These are phyloP conservation scores for Antrozous pallidus DNA, from an alignment of 2,797 vertebrate genomes.

Conservation along the genomic window DNA sequence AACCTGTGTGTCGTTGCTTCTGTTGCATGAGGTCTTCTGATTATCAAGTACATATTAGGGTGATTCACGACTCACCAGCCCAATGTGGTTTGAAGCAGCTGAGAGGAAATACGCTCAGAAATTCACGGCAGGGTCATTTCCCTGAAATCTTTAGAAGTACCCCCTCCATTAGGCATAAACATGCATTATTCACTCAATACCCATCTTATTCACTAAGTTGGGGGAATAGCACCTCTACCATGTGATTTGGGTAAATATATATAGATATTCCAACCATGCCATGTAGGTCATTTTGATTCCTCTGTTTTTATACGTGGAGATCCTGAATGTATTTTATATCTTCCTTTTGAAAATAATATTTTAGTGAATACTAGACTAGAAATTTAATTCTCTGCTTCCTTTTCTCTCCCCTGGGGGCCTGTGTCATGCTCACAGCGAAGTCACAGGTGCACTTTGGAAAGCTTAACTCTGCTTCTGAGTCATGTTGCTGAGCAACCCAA, in stretches of 20 bases:
- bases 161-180: not conserved
- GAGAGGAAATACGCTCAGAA: conserved; percentile 35
- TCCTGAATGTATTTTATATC: not conserved
- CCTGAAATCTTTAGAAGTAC: conserved; percentile 38
- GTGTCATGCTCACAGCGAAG: not conserved
- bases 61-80: not conserved
- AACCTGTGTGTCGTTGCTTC: not conserved
- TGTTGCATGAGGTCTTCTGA: conserved; percentile 31
- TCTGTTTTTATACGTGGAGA: not conserved
- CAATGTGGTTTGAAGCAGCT: not conserved
- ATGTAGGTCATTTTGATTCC: not conserved
- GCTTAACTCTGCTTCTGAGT: conserved; percentile 12
- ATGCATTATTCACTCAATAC: not conserved
- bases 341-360: conserved; percentile 7
- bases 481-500: not conserved
- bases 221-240: not conserved
- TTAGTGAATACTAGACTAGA: not conserved
- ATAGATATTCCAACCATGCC: not conserved
- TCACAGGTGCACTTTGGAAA: conserved; percentile 25
- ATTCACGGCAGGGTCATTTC: conserved; percentile 25
- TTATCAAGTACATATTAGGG: not conserved
- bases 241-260: not conserved
- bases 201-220: not conserved
- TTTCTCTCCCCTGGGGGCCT: not conserved
- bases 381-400: not conserved